phyloP scores from a whole-genome alignment of 2,797 vertebrate genomes.

The Cuniculus paca region DNA sequence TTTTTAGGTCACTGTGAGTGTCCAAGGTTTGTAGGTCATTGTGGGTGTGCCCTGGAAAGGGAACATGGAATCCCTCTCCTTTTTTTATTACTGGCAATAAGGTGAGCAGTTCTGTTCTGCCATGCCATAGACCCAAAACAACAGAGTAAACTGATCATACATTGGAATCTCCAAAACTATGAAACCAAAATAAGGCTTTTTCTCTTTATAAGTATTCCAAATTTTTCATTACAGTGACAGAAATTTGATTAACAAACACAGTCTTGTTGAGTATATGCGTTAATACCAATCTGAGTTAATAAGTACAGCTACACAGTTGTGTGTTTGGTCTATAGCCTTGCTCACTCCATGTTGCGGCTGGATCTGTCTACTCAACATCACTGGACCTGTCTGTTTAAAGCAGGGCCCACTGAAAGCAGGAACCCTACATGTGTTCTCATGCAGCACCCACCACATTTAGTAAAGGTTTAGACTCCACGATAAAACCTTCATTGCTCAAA shows the following conservation, averaged over 20 bases:
- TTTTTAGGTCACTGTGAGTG: background rate
- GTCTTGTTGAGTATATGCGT: background rate
- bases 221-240: background rate
- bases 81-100: background rate
- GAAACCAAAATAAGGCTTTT: background rate
- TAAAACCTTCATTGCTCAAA: conserved; percentile 30
- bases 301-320: background rate
- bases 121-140: background rate
- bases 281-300: background rate
- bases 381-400: background rate
- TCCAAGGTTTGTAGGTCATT: no score
- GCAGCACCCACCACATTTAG: background rate
- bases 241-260: background rate
- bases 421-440: background rate
- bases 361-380: background rate
- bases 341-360: background rate
- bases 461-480: background rate
- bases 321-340: no score
- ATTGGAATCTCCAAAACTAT: background rate
- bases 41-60: background rate
- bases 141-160: background rate
- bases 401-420: background rate
- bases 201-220: background rate
- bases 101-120: background rate
- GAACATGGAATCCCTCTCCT: background rate